Conservation (phyloP, 1,140 invertebrate genomes). For the Drosophila dunni region DNA sequence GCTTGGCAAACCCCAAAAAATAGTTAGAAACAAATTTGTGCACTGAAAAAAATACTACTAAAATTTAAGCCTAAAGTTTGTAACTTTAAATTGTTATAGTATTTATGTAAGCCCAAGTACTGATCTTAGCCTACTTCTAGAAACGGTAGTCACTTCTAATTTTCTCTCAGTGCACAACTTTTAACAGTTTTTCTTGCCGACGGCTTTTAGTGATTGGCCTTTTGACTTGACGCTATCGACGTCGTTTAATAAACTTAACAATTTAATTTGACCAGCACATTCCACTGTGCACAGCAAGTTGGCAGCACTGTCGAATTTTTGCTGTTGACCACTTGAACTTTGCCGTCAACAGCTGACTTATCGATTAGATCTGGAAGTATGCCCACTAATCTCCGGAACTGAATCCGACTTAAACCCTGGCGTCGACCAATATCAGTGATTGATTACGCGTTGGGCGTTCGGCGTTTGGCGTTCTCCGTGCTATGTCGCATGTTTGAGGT, state of each 20-base stretch:
- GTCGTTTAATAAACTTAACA: slow-evolving; percentile 63
- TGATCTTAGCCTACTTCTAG: no score
- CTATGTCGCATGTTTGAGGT: neutral
- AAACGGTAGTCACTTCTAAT: no score
- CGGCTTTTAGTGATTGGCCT: slow-evolving; percentile 25
- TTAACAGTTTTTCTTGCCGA: neutral
- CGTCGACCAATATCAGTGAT: slow-evolving; percentile 45
- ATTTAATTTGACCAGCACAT: slow-evolving; percentile 56
- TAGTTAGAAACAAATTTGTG: slow-evolving; percentile 1
- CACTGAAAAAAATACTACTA: neutral
- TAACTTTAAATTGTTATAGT: no score
- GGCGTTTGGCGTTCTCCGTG: neutral
- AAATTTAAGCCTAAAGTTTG: no score
- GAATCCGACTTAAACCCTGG: slow-evolving; percentile 17
- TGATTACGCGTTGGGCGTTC: slow-evolving; percentile 44
- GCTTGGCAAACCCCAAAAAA: slow-evolving; percentile 23
- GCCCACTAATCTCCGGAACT: slow-evolving; percentile 38
- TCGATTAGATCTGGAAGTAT: slow-evolving; percentile 25
- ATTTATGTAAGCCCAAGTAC: no score
- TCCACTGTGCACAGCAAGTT: slow-evolving; percentile 21
- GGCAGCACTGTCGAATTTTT: slow-evolving; percentile 15
- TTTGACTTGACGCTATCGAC: slow-evolving; percentile 44
- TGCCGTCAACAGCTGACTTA: slow-evolving; percentile 58
- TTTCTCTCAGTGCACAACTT: no score
- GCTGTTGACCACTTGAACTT: slow-evolving; percentile 61